These are phyloP conservation scores for Calameuta idolon DNA, from an alignment of 2,888 invertebrate genomes.

Conservation along the genomic window DNA sequence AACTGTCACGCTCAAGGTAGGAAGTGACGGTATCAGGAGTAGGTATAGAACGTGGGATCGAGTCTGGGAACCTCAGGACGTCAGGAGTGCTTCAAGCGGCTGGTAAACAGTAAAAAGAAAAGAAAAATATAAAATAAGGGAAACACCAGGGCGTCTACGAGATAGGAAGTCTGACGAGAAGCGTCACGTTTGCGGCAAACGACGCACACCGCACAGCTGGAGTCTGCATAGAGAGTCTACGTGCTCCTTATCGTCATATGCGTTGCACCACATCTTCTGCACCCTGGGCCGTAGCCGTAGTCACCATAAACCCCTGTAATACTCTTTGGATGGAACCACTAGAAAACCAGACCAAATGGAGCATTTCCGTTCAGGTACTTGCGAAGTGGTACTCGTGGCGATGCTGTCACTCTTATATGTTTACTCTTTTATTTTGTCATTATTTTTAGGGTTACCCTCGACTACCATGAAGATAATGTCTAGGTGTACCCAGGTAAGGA, in stretches of 20 bases:
- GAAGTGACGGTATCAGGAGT: not conserved
- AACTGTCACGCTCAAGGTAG: not conserved
- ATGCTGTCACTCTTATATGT: not conserved
- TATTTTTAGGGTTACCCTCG: not conserved
- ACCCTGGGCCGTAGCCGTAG: constrained; percentile 19
- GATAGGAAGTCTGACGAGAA: constrained; percentile 48
- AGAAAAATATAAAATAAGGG: not conserved
- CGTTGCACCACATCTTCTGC: constrained; percentile 34
- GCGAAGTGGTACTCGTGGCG: not conserved
- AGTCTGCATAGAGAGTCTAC: constrained; percentile 58
- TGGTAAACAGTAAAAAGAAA: not conserved
- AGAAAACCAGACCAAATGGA: not conserved
- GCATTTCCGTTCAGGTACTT: not conserved
- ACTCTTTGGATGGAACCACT: constrained; percentile 37
- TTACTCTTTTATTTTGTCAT: not conserved
- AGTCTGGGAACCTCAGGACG: not conserved
- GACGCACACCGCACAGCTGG: constrained; percentile 65
- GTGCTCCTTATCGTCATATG: constrained; percentile 46
- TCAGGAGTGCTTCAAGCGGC: not conserved
- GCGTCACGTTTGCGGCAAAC: constrained; percentile 65
- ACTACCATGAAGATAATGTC: not conserved
- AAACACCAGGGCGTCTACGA: constrained; percentile 10
- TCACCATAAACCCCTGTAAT: constrained; percentile 39
- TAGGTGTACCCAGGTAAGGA: not conserved
- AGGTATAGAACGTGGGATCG: not conserved